These are phyloP conservation scores for Salvator merianae DNA, from an alignment of 2,113 vertebrate species.

Conservation along the genomic window DNA sequence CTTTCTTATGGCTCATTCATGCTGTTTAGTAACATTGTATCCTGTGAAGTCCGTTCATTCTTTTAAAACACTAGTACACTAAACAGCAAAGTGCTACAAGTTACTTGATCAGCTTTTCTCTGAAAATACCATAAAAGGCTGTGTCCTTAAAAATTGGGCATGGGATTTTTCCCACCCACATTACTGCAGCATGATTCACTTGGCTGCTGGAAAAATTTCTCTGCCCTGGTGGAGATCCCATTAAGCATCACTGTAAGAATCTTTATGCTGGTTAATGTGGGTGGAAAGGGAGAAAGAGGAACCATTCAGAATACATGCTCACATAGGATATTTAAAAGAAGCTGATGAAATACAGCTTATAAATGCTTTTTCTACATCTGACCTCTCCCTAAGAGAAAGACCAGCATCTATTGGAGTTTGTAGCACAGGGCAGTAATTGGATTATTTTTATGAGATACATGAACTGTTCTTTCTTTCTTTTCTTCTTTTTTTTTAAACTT, in stretches of 20 bases:
- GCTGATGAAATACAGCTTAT: slow-evolving; percentile 5
- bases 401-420: neutral
- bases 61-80: slow-evolving; percentile 12
- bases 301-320: neutral
- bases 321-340: neutral
- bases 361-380: neutral
- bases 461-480: no score
- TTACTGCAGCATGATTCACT: slow-evolving; percentile 65
- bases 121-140: slow-evolving; percentile 73
- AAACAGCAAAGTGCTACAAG: slow-evolving; percentile 44
- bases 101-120: slow-evolving; percentile 39
- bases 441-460: neutral
- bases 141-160: slow-evolving; percentile 57
- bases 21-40: neutral
- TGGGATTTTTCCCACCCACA: slow-evolving; percentile 65
- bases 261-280: slow-evolving; percentile 8
- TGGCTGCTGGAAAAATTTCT: slow-evolving; percentile 26
- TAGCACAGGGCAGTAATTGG: neutral
- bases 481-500: neutral
- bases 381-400: neutral
- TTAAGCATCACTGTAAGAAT: slow-evolving; percentile 16
- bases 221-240: slow-evolving; percentile 33
- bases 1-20: neutral
- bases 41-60: fast-evolving
- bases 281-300: slow-evolving; percentile 19